A percentile compares a stretch with the other conserved stretches of the same genome.
Evolutionary conservation across 2,797 vertebrate genomes (phyloP).

Genomic region (Enteromius paludinosus): DNA sequence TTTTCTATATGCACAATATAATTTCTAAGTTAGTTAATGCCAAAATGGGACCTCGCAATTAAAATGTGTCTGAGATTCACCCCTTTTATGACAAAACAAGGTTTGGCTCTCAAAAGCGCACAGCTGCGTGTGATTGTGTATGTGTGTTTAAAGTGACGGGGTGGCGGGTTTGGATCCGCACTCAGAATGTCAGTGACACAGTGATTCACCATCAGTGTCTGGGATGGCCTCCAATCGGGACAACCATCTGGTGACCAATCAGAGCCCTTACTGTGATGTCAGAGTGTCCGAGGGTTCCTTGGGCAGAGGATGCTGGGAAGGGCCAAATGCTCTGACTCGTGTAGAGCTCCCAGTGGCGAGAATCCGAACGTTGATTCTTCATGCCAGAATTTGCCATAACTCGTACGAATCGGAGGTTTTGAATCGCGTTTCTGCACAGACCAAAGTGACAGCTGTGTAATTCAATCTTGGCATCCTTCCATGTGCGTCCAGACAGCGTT

Average conservation of each 20-base stretch:
- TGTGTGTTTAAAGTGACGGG: slow-evolving; percentile 52
- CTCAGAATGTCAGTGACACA: slow-evolving; percentile 72
- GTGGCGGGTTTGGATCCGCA: slow-evolving; percentile 74
- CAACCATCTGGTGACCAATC: slow-evolving; percentile 81
- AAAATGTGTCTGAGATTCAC: neutral
- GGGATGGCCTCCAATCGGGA: slow-evolving; percentile 76
- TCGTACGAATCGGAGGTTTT: neutral
- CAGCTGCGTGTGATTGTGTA: slow-evolving; percentile 23
- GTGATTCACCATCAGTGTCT: slow-evolving; percentile 75
- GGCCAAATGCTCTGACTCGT: slow-evolving; percentile 73
- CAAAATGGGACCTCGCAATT: neutral
- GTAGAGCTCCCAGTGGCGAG: slow-evolving; percentile 48
- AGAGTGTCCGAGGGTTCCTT: slow-evolving; percentile 66
- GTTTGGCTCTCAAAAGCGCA: neutral
- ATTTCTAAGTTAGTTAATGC: neutral
- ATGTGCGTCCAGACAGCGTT: neutral
- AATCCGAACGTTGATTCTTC: slow-evolving; percentile 12
- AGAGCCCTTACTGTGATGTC: slow-evolving; percentile 76
- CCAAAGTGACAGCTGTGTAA: slow-evolving; percentile 32
- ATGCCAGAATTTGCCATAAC: neutral
- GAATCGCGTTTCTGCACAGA: neutral
- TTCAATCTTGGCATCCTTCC: neutral
- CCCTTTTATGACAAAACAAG: neutral
- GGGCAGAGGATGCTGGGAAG: slow-evolving; percentile 62
- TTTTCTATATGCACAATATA: neutral